Evolutionary conservation across 2,113 vertebrate species (phyloP).

Genomic region (Picathartes gymnocephalus): DNA sequence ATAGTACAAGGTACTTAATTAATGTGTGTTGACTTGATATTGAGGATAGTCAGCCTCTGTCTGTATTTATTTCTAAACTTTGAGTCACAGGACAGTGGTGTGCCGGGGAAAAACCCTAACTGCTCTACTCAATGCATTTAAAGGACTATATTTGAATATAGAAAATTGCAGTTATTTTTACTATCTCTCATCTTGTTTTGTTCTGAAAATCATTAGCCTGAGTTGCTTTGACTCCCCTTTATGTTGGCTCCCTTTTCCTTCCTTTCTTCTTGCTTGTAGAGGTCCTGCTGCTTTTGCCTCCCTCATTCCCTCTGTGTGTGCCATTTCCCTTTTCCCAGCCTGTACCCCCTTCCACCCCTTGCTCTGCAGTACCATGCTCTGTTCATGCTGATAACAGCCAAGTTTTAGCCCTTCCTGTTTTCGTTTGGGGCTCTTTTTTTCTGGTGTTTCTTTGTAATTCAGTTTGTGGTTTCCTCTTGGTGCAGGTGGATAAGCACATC

Average conservation of each 20-base stretch:
- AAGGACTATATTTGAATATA: accelerated
- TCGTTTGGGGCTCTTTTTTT: accelerated
- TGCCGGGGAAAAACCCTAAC: no score
- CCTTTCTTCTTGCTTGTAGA: neutral
- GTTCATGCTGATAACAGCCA: accelerated
- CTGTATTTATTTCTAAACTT: neutral
- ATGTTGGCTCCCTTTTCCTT: neutral
- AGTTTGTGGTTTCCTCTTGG: neutral
- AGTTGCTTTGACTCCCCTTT: neutral
- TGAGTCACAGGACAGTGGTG: accelerated
- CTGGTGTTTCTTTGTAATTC: neutral
- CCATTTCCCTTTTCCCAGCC: neutral
- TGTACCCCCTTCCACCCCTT: neutral
- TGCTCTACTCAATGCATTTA: accelerated
- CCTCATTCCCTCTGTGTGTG: neutral
- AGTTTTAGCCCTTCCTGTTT: neutral
- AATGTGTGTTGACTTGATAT: accelerated
- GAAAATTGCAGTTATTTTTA: neutral
- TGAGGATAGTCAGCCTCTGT: neutral
- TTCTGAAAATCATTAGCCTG: neutral
- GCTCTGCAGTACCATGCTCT: accelerated
- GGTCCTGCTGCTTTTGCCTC: neutral
- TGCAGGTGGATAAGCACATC: slow-evolving; percentile 97
- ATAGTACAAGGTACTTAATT: neutral
- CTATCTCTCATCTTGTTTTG: neutral